phyloP scores from a whole-genome alignment of 2,888 invertebrate genomes.

The Eilema sororculum region DNA sequence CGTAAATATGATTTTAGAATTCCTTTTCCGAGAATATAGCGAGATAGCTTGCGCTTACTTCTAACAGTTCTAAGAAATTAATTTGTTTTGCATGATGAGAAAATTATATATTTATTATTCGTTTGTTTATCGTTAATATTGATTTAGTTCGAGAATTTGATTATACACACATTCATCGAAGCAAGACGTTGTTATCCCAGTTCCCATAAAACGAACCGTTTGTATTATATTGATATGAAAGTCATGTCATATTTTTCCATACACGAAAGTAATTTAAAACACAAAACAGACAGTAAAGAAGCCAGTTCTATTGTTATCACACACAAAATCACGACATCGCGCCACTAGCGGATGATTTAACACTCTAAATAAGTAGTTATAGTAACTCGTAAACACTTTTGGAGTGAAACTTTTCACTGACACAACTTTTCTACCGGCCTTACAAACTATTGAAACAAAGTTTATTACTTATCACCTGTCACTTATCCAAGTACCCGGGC shows the following conservation, averaged over 20 bases:
- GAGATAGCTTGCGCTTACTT: constrained; percentile 29
- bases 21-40: constrained; percentile 51
- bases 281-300: constrained; percentile 21
- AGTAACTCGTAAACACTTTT: constrained; percentile 72
- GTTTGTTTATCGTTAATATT: constrained; percentile 20
- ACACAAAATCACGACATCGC: constrained; percentile 22
- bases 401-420: constrained; percentile 77
- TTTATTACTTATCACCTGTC: constrained; percentile 67
- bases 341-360: constrained; percentile 27
- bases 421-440: constrained; percentile 74
- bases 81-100: constrained; percentile 38
- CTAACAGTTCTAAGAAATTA: constrained; percentile 50
- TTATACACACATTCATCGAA: constrained; percentile 10
- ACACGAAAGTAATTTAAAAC: constrained; percentile 13
- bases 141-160: neutral
- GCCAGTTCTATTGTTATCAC: constrained; percentile 20
- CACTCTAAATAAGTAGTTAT: constrained; percentile 55
- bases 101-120: constrained; percentile 27
- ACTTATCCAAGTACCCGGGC: constrained; percentile 64
- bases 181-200: constrained; percentile 13
- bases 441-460: constrained; percentile 74
- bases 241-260: neutral
- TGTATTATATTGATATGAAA: neutral
- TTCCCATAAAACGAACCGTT: neutral
- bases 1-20: constrained; percentile 58